Evolutionary conservation across 2,797 vertebrate species (phyloP).

Genomic region (Sebastolobus alascanus): DNA sequence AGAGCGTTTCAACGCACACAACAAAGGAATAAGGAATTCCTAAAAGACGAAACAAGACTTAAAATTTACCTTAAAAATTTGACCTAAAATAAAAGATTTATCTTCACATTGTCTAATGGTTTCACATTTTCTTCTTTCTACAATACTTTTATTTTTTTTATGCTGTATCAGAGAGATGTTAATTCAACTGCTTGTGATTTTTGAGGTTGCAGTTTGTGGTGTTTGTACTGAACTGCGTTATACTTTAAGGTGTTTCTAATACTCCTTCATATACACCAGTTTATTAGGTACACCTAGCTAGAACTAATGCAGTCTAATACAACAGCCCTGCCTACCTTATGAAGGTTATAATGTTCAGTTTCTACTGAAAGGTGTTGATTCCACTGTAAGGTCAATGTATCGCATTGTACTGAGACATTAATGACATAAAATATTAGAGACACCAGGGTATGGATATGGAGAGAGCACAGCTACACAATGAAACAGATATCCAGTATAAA

Average conservation of each 20-base stretch:
- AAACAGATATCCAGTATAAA: not conserved
- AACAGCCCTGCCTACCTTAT: not conserved
- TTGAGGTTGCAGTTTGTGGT: not conserved
- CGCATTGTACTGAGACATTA: not conserved
- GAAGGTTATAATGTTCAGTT: not conserved
- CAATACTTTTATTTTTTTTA: not conserved
- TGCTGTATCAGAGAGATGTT: not conserved
- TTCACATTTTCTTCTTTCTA: not conserved
- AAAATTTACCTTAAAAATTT: not conserved
- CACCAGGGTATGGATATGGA: not conserved
- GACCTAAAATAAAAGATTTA: too few species aligned
- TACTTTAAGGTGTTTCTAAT: not conserved
- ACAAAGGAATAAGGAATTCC: not conserved
- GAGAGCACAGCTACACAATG: not conserved
- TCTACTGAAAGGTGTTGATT: not conserved
- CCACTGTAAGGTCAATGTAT: too few species aligned
- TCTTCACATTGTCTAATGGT: not conserved
- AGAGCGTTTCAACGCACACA: not conserved
- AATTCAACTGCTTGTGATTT: not conserved
- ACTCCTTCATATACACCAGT: not conserved
- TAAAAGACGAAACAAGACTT: not conserved
- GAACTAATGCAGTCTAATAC: not conserved
- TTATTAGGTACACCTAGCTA: not conserved
- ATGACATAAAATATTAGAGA: not conserved
- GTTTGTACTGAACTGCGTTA: not conserved